Evolutionary conservation across 2,888 invertebrate genomes (phyloP), one percentile per base, ranked within the genome.

Genomic region (Drosophila borealis): DNA sequence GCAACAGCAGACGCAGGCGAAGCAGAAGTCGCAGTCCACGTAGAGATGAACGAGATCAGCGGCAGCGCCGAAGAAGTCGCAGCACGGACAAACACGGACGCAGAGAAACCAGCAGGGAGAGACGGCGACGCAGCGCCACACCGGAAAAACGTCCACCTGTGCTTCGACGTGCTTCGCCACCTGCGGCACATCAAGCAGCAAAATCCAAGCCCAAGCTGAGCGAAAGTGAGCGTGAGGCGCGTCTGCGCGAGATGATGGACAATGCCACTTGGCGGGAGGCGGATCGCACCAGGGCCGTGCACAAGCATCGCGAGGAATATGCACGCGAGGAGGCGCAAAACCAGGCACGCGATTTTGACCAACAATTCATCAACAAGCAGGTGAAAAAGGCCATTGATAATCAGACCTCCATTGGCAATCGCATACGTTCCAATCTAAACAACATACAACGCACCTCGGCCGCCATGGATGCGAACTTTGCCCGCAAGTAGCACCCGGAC

Each of bases 381-480:
- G 83, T 92, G 5, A 90, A 91, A 51, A 92, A 92, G 53, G 93
- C 92, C 4, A 91, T 94, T 44, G 92, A 93, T 66, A 95, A 95
- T 80, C 94, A 96, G 91, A 93, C 96, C 74, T 93, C 95, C 1
- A 95, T 98, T 0, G 97, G 97, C 89, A 95, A 95, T 71, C 94
- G 98, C 78, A 95, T 98, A 53, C 97, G 96, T 89, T 95, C 98
- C 13, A 98, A 98, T 90, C 94, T 96, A 45, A 97, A 98, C 91
- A 97, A 97, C 86, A 97, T 98, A 76, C 98, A 98, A 91, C 94
- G 98, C 63, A 96, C 96, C 4, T 94, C 94, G 19, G 93, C 94
- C 25, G 95, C 96, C 53, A 97, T 98, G 96, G 95, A 97, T 82
- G 94, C 95, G 69, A 95, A 97, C 92, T 98, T 98, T 93, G 96